A percentile compares a stretch with the other conserved stretches of the same genome.
These are phyloP conservation scores for Camponotus pennsylvanicus DNA, from an alignment of 1,140 invertebrate genomes.

Conservation along the genomic window DNA sequence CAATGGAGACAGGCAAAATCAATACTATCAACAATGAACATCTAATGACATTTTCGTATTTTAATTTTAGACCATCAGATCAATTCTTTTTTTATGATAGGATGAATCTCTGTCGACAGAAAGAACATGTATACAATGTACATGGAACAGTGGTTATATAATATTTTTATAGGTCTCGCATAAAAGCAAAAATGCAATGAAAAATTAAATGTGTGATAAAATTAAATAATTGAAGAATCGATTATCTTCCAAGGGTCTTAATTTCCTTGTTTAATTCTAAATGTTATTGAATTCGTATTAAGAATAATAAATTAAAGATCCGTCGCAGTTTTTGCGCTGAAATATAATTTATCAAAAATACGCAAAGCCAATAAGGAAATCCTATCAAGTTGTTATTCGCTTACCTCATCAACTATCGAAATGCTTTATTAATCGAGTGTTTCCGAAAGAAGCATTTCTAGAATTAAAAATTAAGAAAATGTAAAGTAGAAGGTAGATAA, in stretches of 20 bases:
- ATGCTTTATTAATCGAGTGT: not conserved
- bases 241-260: not conserved
- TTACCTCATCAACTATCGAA: constrained; percentile 4
- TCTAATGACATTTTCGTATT: constrained; percentile 21
- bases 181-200: not conserved
- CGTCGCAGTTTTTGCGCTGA: not conserved
- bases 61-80: constrained; percentile 7
- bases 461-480: not conserved
- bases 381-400: not conserved
- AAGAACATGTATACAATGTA: not conserved
- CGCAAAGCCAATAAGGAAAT: constrained; percentile 4
- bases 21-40: constrained; percentile 16
- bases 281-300: not conserved
- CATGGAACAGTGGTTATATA: not conserved
- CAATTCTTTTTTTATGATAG: not conserved
- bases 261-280: constrained; percentile 3
- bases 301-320: not conserved
- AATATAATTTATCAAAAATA: not conserved
- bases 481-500: not conserved
- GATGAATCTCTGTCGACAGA: not conserved
- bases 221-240: not conserved
- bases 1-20: constrained; percentile 9
- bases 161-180: constrained; percentile 1
- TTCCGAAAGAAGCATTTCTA: not conserved
- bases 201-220: constrained; percentile 1